These are phyloP conservation scores for Helleia helle DNA, from an alignment of 2,888 invertebrate genomes.

Conservation along the genomic window DNA sequence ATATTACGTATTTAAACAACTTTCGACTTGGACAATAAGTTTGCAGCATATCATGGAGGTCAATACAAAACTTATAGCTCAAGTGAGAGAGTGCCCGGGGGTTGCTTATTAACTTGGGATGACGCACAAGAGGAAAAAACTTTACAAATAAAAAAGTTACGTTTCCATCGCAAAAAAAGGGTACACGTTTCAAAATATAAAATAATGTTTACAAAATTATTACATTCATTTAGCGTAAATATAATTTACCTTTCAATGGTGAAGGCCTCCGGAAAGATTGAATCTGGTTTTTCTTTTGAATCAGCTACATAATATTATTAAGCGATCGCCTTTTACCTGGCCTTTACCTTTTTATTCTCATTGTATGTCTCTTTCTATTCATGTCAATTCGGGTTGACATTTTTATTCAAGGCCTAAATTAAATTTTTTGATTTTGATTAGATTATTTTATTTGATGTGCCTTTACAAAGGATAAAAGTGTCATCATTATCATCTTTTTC, in stretches of 20 bases:
- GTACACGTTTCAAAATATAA: too few relatives aligned
- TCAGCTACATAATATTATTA: slow-evolving; percentile 12
- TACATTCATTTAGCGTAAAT: too few relatives aligned
- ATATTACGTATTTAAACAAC: too few relatives aligned
- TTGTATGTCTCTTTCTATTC: slow-evolving; percentile 10
- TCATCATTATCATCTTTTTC: too few relatives aligned
- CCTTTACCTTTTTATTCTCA: slow-evolving; percentile 13
- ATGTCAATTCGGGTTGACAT: slow-evolving; percentile 4
- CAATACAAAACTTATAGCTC: not conserved
- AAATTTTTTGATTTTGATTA: not conserved
- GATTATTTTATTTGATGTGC: too few relatives aligned
- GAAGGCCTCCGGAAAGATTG: not conserved
- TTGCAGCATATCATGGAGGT: too few relatives aligned
- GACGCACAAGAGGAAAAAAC: not conserved
- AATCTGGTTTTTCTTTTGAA: slow-evolving; percentile 12
- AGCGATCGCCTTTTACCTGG: slow-evolving; percentile 10
- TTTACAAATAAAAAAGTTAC: not conserved
- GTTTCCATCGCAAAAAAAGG: not conserved
- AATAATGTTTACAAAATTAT: too few relatives aligned
- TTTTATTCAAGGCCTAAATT: not conserved
- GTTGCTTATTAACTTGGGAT: not conserved
- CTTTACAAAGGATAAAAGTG: too few relatives aligned
- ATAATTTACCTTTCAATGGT: too few relatives aligned
- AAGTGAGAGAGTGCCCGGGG: not conserved
- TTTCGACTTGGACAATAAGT: too few relatives aligned